These are phyloP conservation scores for Zaprionus capensis DNA, from an alignment of 1,140 invertebrate species.

Conservation along the genomic window DNA sequence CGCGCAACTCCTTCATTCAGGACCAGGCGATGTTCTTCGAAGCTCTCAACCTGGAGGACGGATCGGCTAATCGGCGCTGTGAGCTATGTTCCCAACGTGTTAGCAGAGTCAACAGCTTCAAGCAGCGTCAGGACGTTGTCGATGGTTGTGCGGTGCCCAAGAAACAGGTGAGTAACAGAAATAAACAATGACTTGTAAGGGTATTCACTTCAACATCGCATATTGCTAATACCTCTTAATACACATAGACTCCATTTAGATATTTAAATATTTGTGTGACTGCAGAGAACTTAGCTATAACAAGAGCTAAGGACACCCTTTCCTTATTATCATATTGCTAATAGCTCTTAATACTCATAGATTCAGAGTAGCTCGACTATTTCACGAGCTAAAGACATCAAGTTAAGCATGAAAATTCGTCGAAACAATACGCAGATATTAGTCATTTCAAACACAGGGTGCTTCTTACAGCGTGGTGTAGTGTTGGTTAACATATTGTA, in stretches of 20 bases:
- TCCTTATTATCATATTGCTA: neutral
- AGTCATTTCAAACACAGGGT: neutral
- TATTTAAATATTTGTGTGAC: neutral
- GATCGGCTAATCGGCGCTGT: slow-evolving; percentile 43
- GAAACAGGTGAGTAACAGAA: slow-evolving; percentile 53
- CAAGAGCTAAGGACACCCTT: neutral
- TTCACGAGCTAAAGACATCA: neutral
- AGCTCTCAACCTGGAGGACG: slow-evolving; percentile 72
- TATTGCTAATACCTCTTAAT: neutral
- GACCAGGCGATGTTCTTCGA: slow-evolving; percentile 67
- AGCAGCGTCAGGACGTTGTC: slow-evolving; percentile 60
- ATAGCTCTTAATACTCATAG: neutral
- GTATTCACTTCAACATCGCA: neutral
- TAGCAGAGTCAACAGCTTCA: slow-evolving; percentile 50
- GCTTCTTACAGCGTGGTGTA: no score
- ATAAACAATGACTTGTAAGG: neutral
- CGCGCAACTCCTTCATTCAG: slow-evolving; percentile 74
- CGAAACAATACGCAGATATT: neutral
- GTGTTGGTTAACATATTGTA: neutral
- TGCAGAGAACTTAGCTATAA: neutral
- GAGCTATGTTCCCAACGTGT: slow-evolving; percentile 39
- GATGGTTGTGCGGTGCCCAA: slow-evolving; percentile 64
- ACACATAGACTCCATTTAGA: neutral
- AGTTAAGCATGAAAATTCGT: neutral
- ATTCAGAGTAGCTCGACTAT: neutral